Percentiles rank a stretch among this genome's conserved stretches.
Evolutionary conservation across 1,140 invertebrate species (phyloP).

Genomic region (Oryctes rhinoceros): DNA sequence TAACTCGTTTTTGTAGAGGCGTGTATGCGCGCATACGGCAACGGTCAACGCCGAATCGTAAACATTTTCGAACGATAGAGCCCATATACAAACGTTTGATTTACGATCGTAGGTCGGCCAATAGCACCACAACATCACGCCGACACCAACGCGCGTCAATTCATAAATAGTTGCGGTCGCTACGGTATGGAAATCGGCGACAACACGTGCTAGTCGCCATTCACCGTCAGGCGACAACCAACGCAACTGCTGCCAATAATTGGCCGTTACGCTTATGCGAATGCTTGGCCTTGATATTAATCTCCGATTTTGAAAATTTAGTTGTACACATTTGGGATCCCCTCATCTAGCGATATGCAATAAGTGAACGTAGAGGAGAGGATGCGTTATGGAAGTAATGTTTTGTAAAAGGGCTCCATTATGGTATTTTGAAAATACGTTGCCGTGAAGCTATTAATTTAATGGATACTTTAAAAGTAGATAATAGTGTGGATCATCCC

Average conservation of each 20-base stretch:
- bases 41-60: background rate
- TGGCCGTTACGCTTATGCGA: slow-evolving; percentile 3
- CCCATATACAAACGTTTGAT: slow-evolving; percentile 27
- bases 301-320: background rate
- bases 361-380: too few relatives aligned
- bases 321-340: background rate
- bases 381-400: too few relatives aligned
- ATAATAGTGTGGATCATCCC: too few relatives aligned
- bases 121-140: background rate
- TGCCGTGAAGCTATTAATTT: too few relatives aligned
- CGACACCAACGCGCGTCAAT: slow-evolving; percentile 25
- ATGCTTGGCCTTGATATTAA: background rate
- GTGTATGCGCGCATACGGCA: background rate
- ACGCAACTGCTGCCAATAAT: slow-evolving; percentile 32
- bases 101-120: slow-evolving; percentile 25
- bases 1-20: background rate
- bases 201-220: slow-evolving; percentile 32
- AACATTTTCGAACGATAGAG: slow-evolving; percentile 18
- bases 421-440: too few relatives aligned
- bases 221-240: background rate
- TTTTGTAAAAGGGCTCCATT: too few relatives aligned
- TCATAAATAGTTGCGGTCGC: slow-evolving; percentile 20
- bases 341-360: background rate
- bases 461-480: too few relatives aligned
- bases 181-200: slow-evolving; percentile 16